Evolutionary conservation across 1,140 invertebrate genomes (phyloP), one percentile per base, ranked within the genome.

Genomic region (Pachypsylla venusta): DNA sequence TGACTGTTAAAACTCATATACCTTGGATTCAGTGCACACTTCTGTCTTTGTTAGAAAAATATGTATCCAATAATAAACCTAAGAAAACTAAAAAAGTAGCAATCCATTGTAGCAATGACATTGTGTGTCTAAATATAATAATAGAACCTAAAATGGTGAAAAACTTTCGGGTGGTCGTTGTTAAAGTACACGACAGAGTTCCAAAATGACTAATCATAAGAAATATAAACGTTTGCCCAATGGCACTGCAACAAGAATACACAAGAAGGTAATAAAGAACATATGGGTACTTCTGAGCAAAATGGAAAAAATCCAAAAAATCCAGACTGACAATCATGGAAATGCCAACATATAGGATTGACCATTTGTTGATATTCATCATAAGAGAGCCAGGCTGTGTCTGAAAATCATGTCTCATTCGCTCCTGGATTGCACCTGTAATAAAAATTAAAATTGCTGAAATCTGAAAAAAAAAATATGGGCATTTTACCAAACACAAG

Each of bases 221-320:
- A 16, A 40, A 60, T 16, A 60, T 57, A 30, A 60, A 60, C 14
- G 55, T 19, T 22, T 60, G 54, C 2, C 59, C 59, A n/a, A 57
- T 3, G 12, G 59, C 53, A 28, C 25, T 25, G 13, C 27, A 28
- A 1, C 40, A 1, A 22, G 54, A 12, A 2, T 19, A n/a, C 13
- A 25, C 20, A 55, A 5, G n/a, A 14, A 55, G n/a, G 22, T 55
- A 27, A n/a, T 27, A 55, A 4, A 12, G 22, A 16, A 25, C 16
- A n/a, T n/a, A 14, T 2, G 54, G 54, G 25, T 22, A 7, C 12
- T 16, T 7, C 22, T 22, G 3, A 5, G 24, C 20, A 16, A 55
- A 55, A 5, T 55, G 4, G 54, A 5, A 55, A 22, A 12, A 55
- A 22, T 55, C 24, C 54, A 25, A 5, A 13, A 55, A 5, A 5